phyloP scores from a whole-genome alignment of 2,888 invertebrate species.

The Ctena decussata region DNA sequence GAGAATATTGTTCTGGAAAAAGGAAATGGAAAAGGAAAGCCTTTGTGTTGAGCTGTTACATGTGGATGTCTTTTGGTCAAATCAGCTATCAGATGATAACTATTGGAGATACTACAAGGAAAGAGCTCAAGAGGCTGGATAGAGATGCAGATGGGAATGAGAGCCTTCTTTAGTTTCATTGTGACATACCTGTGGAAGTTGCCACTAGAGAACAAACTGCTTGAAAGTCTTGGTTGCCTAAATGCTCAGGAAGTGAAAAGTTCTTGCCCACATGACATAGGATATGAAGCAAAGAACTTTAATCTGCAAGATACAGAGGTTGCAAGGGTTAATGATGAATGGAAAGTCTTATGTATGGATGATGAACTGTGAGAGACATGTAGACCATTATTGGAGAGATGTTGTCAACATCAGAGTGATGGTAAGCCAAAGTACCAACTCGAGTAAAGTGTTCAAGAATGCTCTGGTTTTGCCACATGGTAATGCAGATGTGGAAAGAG shows the following conservation, averaged over 20 bases:
- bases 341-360: too few relatives aligned
- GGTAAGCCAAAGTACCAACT: too few relatives aligned
- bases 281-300: not conserved
- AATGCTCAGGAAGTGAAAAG: not conserved
- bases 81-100: constrained; percentile 33
- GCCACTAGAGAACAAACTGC: not conserved
- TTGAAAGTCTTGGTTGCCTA: not conserved
- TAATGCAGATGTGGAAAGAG: too few relatives aligned
- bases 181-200: not conserved
- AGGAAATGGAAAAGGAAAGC: constrained; percentile 16
- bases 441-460: too few relatives aligned
- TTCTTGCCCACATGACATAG: not conserved
- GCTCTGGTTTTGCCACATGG: too few relatives aligned
- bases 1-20: too few relatives aligned
- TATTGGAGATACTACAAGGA: constrained; percentile 24
- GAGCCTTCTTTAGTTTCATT: not conserved
- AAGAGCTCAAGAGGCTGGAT: constrained; percentile 21
- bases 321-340: too few relatives aligned
- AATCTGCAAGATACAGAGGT: not conserved
- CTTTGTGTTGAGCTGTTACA: constrained; percentile 10
- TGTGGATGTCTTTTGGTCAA: not conserved
- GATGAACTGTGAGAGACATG: too few relatives aligned
- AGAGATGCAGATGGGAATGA: not conserved
- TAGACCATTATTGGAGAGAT: too few relatives aligned
- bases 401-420: too few relatives aligned